These are phyloP conservation scores for Urocolius indicus DNA, from an alignment of 2,113 vertebrate genomes.

Conservation along the genomic window DNA sequence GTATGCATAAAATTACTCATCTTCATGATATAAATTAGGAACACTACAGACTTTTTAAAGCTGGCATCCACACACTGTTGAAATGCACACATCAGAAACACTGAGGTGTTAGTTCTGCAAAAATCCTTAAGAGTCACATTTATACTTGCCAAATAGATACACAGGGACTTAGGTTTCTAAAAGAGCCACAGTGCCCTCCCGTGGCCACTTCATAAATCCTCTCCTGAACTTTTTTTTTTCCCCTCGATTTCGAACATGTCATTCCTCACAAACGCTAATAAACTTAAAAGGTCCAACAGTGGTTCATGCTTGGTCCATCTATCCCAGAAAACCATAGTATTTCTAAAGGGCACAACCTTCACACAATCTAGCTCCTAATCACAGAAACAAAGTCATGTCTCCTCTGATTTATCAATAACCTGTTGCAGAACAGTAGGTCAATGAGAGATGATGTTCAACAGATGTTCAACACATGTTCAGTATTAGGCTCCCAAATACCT, in stretches of 20 bases:
- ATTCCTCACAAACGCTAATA: neutral
- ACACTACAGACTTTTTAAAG: conserved; percentile 26
- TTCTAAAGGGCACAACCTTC: neutral
- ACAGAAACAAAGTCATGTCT: neutral
- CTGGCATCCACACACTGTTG: neutral
- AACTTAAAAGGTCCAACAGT: neutral
- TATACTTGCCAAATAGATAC: neutral
- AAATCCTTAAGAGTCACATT: neutral
- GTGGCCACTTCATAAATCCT: conserved; percentile 15
- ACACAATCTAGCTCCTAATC: neutral
- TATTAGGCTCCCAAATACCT: neutral
- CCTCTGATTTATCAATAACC: neutral
- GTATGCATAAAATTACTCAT: conserved; percentile 10
- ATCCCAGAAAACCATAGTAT: neutral
- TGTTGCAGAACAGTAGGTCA: neutral
- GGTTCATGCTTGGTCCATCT: neutral
- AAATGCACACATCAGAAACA: neutral
- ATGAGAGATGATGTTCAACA: neutral
- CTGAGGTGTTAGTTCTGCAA: neutral
- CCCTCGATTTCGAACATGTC: neutral
- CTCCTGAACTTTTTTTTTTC: neutral
- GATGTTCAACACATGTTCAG: neutral
- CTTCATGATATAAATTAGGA: conserved; percentile 47
- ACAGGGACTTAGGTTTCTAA: neutral
- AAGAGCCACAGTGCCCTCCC: conserved; percentile 51